These are phyloP conservation scores for Lepus townsendii DNA, from an alignment of 2,797 vertebrate genomes.

Conservation along the genomic window DNA sequence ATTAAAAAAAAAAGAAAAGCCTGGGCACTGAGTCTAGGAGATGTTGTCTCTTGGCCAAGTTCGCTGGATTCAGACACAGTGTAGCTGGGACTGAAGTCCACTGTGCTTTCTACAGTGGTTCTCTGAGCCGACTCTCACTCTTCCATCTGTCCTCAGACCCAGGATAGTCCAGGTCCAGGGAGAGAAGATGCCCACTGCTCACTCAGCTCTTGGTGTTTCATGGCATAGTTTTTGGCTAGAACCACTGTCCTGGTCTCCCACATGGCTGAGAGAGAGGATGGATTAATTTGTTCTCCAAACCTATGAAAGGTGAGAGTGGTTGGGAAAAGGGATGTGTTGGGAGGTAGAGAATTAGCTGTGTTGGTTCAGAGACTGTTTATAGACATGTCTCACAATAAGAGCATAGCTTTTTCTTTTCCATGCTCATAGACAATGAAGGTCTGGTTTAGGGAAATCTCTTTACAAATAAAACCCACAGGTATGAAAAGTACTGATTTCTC, in stretches of 20 bases:
- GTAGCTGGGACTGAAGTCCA: not conserved
- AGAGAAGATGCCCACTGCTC: not conserved
- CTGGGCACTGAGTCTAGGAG: not conserved
- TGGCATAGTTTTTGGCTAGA: not conserved
- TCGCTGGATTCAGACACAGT: not conserved
- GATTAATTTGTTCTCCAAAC: constrained; percentile 1
- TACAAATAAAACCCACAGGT: constrained; percentile 12
- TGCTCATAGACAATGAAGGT: not conserved
- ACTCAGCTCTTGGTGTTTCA: not conserved
- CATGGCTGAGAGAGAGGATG: not conserved
- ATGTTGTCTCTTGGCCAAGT: constrained; percentile 21
- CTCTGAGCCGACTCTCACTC: not conserved
- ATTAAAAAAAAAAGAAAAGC: not conserved
- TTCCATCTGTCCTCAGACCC: not conserved
- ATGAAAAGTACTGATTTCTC: constrained; percentile 35
- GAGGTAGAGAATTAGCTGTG: not conserved
- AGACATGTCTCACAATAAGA: not conserved
- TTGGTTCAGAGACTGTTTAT: constrained; percentile 2
- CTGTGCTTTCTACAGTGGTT: not conserved
- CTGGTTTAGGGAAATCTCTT: not conserved
- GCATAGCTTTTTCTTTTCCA: not conserved
- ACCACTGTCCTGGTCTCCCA: not conserved
- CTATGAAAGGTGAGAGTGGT: not conserved
- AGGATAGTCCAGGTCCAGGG: not conserved
- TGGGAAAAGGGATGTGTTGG: not conserved